phyloP scores from a whole-genome alignment of 2,113 vertebrate genomes.

The Ivindomyrus marchei region DNA sequence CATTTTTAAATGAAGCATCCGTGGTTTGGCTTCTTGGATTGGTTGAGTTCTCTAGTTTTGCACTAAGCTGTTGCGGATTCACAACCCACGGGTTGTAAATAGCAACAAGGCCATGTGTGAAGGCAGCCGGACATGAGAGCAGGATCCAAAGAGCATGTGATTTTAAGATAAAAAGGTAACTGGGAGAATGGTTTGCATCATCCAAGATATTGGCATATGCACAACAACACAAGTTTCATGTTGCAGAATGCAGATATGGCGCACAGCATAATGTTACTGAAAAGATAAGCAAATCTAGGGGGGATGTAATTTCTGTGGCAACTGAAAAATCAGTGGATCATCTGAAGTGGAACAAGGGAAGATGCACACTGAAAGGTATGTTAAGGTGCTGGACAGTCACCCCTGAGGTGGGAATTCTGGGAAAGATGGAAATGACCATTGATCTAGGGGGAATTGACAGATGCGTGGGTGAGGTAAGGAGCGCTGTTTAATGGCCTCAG shows the following conservation, averaged over 20 bases:
- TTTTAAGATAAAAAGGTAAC: background rate
- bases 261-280: background rate
- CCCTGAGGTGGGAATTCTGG: conserved; percentile 18
- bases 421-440: conserved; percentile 26
- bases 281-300: background rate
- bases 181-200: background rate
- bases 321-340: background rate
- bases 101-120: background rate
- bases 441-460: conserved; percentile 28
- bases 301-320: background rate
- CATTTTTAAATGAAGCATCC: too few relatives aligned
- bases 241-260: background rate
- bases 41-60: too few relatives aligned
- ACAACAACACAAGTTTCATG: background rate
- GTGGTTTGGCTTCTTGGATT: too few relatives aligned
- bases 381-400: conserved; percentile 19
- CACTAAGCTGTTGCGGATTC: too few relatives aligned
- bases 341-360: background rate
- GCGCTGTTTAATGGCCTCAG: conserved; percentile 27
- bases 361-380: conserved; percentile 21
- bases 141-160: background rate
- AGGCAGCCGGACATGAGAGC: background rate
- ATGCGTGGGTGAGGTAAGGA: conserved; percentile 34
- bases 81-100: background rate
- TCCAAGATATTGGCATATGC: background rate